Evolutionary conservation across 2,113 vertebrate genomes (phyloP), one percentile per base, ranked within the genome.

Genomic region (Dryoscopus gambensis): DNA sequence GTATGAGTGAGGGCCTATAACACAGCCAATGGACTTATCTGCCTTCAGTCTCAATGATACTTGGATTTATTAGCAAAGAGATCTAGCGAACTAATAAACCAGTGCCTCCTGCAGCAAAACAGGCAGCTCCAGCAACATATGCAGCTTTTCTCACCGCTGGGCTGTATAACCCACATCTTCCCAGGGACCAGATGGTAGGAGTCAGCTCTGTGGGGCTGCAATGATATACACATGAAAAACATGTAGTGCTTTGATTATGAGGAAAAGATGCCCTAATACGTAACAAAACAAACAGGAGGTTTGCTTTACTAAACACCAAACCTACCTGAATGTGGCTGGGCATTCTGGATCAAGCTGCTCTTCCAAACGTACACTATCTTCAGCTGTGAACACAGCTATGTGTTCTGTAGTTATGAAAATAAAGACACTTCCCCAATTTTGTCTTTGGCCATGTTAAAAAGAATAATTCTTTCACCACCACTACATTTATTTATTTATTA

Each of bases 61-160:
- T 70, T 50, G 16, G 27, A 78, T 90, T 76, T 88, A 86, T 31
- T 24, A 83, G 71, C 16, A 15, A 67, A 59, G 62, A 90, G 60
- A 80, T 59, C 59, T 44, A 78, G 44, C 2, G 6, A 84, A 63
- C 33, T 35, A 74, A 74, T 73, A 59, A 92, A 77, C 33, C 69
- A 59, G 53, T 90, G 64, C 39, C 56, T 93, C 52, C 86, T 70
- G 49, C 77, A 90, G 88, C 85, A 74, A 93, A 93, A 78, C 11
- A 93, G 53, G 71, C 90, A 96, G 52, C 80, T 84, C 68, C 87
- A 84, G 55, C 17, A 95, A 68, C 85, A 93, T 86, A 90, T 81
- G 90, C 68, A 95, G 85, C 35, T 90, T 93, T 90, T 93, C 88
- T 92, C 88, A 92, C 76, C 68, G 81, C 68, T 57, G 64, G 83